Percentiles rank a stretch among this genome's conserved stretches.
phyloP scores from a whole-genome alignment of 2,113 vertebrate genomes.

The Lophotis ruficrista region DNA sequence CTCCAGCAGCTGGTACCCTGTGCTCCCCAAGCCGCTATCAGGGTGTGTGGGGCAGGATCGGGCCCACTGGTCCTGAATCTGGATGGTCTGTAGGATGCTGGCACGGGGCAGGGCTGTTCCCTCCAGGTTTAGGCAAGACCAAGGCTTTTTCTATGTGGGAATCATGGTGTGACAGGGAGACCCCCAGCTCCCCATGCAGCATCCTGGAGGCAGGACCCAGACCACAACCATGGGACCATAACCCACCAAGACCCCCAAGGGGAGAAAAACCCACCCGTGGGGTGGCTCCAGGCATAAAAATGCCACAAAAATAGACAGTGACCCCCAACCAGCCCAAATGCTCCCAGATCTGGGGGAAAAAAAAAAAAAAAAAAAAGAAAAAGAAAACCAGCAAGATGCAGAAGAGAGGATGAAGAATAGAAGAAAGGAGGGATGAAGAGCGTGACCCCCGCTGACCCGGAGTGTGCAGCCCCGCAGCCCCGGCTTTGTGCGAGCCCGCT shows the following conservation, averaged over 20 bases:
- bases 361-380: too few species aligned
- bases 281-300: not conserved
- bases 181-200: not conserved
- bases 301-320: fast-evolving
- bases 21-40: fast-evolving
- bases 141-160: not conserved
- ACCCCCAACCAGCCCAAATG: not conserved
- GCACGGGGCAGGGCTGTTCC: not conserved
- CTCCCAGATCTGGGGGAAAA: not conserved
- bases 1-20: fast-evolving
- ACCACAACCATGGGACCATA: not conserved
- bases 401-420: not conserved
- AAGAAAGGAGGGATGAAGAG: constrained; percentile 26
- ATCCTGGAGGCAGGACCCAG: fast-evolving
- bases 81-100: not conserved
- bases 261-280: not conserved
- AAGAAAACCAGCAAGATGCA: not conserved
- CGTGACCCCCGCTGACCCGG: constrained; percentile 20
- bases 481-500: constrained; percentile 35
- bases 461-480: constrained; percentile 53
- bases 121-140: not conserved
- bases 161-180: fast-evolving
- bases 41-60: not conserved
- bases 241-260: not conserved
- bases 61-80: not conserved